These are phyloP conservation scores for Phyto melanocephala DNA, from an alignment of 2,888 invertebrate genomes.

Conservation along the genomic window DNA sequence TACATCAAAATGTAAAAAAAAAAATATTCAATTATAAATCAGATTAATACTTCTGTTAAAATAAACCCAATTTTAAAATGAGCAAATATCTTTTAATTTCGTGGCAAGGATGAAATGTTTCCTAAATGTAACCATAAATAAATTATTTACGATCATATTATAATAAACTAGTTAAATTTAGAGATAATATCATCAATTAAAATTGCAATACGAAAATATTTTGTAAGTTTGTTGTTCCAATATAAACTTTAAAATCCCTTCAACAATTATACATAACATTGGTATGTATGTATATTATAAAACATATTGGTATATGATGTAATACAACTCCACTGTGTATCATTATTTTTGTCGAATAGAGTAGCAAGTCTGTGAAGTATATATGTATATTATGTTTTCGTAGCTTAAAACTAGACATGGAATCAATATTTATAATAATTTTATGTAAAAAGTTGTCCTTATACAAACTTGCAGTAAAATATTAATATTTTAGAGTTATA, in stretches of 20 bases:
- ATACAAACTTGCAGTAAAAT: conserved; percentile 40
- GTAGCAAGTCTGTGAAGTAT: conserved; percentile 41
- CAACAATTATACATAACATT: neutral
- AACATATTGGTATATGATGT: neutral
- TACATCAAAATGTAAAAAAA: too few species aligned
- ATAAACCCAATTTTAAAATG: neutral
- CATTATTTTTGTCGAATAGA: conserved; percentile 31
- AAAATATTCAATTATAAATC: too few species aligned
- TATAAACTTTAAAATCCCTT: neutral
- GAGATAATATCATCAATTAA: conserved; percentile 12
- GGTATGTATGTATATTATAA: neutral
- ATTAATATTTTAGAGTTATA: conserved; percentile 9
- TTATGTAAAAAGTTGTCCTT: conserved; percentile 36
- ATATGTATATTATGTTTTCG: conserved; percentile 23
- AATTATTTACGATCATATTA: neutral
- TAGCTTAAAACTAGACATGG: conserved; percentile 26
- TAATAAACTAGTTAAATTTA: conserved; percentile 39
- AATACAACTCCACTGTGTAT: conserved; percentile 4
- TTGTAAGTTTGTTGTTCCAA: neutral
- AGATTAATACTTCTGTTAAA: conserved; percentile 2
- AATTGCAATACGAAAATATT: conserved; percentile 9
- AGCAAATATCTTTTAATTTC: conserved; percentile 56
- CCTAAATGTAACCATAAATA: conserved; percentile 9
- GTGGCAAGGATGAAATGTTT: conserved; percentile 27
- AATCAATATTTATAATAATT: neutral